These are phyloP conservation scores for Accipiter minullus DNA, from an alignment of 2,797 vertebrate genomes.

Conservation along the genomic window DNA sequence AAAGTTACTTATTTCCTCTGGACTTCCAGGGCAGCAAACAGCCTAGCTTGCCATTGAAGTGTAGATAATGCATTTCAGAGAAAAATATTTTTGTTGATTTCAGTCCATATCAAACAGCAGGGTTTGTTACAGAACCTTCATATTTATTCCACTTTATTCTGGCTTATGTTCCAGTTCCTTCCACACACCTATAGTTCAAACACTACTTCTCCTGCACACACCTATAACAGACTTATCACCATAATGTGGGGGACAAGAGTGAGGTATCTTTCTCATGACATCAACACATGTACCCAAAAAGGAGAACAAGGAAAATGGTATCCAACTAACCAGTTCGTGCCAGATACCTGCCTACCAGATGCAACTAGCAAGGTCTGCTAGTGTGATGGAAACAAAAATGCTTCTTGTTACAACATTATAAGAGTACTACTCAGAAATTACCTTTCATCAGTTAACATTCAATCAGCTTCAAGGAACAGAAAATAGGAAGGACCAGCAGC, in stretches of 20 bases:
- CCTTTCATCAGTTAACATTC: neutral
- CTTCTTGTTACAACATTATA: neutral
- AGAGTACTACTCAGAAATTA: neutral
- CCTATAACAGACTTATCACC: neutral
- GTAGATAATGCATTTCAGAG: neutral
- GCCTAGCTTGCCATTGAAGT: neutral
- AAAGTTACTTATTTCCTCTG: neutral
- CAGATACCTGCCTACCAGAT: neutral
- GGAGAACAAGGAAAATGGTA: neutral
- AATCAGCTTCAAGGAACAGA: neutral
- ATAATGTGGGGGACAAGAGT: accelerated
- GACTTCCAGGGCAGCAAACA: neutral
- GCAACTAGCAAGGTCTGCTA: neutral
- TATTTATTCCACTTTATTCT: neutral
- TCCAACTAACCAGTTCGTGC: neutral
- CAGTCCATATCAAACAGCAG: neutral
- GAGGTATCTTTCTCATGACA: neutral
- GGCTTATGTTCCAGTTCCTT: neutral
- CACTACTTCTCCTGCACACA: neutral
- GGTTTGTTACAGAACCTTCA: neutral
- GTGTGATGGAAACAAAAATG: neutral
- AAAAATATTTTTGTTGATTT: neutral
- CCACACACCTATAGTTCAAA: neutral
- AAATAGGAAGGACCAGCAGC: neutral
- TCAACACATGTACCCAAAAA: neutral